Conservation (phyloP, 2,888 invertebrate genomes). For the Rosalia funebris region DNA sequence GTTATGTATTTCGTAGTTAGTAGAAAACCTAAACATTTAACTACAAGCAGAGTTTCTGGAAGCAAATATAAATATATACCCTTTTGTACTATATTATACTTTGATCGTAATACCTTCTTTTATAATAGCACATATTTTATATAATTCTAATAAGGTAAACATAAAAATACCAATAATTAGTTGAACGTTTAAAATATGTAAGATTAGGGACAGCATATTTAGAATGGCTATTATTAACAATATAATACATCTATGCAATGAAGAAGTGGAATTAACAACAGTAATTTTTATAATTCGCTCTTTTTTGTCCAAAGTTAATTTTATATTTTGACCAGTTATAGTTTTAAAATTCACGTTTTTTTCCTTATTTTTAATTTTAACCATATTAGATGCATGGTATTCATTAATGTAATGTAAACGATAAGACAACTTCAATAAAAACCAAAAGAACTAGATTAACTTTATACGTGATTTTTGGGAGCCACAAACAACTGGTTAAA, state of each 20-base stretch:
- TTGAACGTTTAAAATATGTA: constrained; percentile 1
- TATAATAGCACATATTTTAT: constrained; percentile 3
- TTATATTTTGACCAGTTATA: constrained; percentile 27
- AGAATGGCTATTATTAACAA: constrained; percentile 4
- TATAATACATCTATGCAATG: background rate
- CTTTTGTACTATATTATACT: too few species aligned
- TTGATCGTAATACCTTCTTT: constrained; percentile 10
- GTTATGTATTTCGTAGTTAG: constrained; percentile 33
- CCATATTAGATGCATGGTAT: constrained; percentile 36
- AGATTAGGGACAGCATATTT: constrained; percentile 2
- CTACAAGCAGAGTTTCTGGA: constrained; percentile 29
- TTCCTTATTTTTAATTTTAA: constrained; percentile 28
- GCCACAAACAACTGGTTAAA: too few species aligned
- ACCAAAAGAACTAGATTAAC: too few species aligned
- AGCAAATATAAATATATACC: background rate
- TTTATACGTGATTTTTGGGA: too few species aligned
- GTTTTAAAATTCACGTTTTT: constrained; percentile 26
- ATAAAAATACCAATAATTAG: constrained; percentile 10
- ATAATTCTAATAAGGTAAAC: constrained; percentile 3
- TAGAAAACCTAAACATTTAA: constrained; percentile 38
- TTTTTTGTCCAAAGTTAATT: constrained; percentile 24
- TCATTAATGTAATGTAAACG: too few species aligned
- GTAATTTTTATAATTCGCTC: constrained; percentile 8
- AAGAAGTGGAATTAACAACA: background rate
- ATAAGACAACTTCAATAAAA: too few species aligned